Conservation (phyloP, 2,888 invertebrate genomes). For the Augochlorella aurata region DNA sequence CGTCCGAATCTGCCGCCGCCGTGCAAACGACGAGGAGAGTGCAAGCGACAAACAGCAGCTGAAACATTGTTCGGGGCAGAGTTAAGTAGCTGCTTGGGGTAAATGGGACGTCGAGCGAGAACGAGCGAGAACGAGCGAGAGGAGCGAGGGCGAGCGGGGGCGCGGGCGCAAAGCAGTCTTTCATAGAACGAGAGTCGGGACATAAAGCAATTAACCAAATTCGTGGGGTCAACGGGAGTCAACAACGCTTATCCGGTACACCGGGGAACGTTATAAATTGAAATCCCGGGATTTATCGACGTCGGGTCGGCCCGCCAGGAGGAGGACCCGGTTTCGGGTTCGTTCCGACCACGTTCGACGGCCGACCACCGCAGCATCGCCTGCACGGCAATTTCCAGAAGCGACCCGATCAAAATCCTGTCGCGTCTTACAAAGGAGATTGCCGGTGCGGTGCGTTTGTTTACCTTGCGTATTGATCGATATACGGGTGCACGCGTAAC, state of each 20-base stretch:
- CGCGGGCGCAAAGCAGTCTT: not conserved
- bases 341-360: not conserved
- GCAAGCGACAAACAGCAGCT: conserved; percentile 68
- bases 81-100: conserved; percentile 26
- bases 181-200: not conserved
- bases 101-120: not conserved
- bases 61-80: conserved; percentile 57
- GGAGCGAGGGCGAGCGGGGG: too few relatives aligned
- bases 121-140: too few relatives aligned
- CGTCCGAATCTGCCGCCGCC: conserved; percentile 51
- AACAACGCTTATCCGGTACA: conserved; percentile 15
- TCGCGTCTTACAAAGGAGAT: not conserved
- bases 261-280: conserved; percentile 7
- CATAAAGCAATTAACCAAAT: conserved; percentile 28
- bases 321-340: not conserved
- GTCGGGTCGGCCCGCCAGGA: not conserved
- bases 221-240: conserved; percentile 16
- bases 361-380: not conserved
- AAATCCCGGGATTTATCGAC: conserved; percentile 18
- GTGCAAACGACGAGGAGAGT: conserved; percentile 39
- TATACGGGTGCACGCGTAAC: not conserved
- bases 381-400: not conserved
- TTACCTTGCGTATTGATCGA: not conserved
- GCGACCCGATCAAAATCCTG: not conserved
- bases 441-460: not conserved